Base-by-base conservation (phyloP, 2,113 vertebrate genomes). In the Trematomus loennbergii region DNA sequence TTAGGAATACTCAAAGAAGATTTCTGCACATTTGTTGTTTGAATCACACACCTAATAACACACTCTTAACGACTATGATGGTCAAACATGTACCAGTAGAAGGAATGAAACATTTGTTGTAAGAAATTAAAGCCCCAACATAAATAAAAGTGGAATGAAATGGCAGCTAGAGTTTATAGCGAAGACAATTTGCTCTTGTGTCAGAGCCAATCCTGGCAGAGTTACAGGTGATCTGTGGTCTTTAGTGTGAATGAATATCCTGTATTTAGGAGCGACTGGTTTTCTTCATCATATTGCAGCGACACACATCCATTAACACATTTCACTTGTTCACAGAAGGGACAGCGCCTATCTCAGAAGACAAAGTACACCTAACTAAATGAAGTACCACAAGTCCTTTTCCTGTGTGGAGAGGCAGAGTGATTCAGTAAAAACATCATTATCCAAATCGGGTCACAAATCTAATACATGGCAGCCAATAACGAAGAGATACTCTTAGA, bases 81-180 rank as follows among this genome's bases (percentile, higher is more conserved):
- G 3, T 2, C 10, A 33, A 18, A 73, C 59, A 67, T 68, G 52
- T 64, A n/a, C 78, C 59, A 80, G 53, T 36, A 53, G 58, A n/a
- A 72, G 85, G 83, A 90, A 87, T 88, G 72, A 85, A 82, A 66
- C 1, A 59, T 71, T 43, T 48, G 40, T 18, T n/a, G 6, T 10
- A 33, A 70, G 53, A 71, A 81, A 76, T 49, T 7, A 55, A 87
- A 79, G 48, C 64, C 45, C 49, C 11, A 36, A 45, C 61, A 83
- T 77, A 75, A 72, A 86, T 67, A 76, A 75, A 25, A 20, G 4
- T 29, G n/a, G 49, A 33, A 79, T 25, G 12, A 22, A 75, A 78
- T 55, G n/a, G 25, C 45, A 63, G 70, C 1, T 25, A 13, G 33
- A 55, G 22, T 16, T 61, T 33, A n/a, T 11, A 16, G 0, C 25